Conservation (phyloP, 2,888 invertebrate genomes). For the Galerucella nymphaeae region DNA sequence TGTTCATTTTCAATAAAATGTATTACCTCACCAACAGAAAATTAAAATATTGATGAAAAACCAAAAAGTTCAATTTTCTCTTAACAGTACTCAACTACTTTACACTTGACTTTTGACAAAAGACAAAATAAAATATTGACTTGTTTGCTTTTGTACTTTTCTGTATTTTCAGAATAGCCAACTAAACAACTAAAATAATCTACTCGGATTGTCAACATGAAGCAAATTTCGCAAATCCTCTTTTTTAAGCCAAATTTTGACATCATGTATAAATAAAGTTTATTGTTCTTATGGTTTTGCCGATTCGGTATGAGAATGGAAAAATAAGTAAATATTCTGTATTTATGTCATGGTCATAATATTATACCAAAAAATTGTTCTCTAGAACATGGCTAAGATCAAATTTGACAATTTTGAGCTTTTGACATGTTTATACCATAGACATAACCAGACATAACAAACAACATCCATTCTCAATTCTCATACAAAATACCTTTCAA, state of each 20-base stretch:
- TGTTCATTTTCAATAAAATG: conserved; percentile 54
- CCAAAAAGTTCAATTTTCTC: conserved; percentile 16
- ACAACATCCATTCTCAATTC: too few relatives aligned
- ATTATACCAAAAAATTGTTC: background rate
- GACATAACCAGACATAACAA: too few relatives aligned
- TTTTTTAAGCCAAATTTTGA: too few relatives aligned
- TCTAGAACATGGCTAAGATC: background rate
- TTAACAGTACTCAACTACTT: conserved; percentile 19
- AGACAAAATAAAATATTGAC: conserved; percentile 32
- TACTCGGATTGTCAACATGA: too few relatives aligned
- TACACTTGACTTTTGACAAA: conserved; percentile 32
- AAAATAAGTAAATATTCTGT: too few relatives aligned
- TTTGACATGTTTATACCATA: too few relatives aligned
- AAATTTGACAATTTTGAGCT: background rate
- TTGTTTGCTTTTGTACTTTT: background rate
- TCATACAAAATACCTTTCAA: background rate
- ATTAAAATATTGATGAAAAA: conserved; percentile 28
- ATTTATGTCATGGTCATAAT: too few relatives aligned
- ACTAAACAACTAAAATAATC: background rate
- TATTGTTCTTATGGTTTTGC: too few relatives aligned
- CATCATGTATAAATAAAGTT: too few relatives aligned
- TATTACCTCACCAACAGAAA: conserved; percentile 34
- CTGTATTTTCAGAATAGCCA: conserved; percentile 5
- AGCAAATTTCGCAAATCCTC: too few relatives aligned
- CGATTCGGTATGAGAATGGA: too few relatives aligned